A percentile compares a stretch with the other conserved stretches of the same genome.
Conservation (phyloP, 2,888 invertebrate species). For the Crematogaster levior region DNA sequence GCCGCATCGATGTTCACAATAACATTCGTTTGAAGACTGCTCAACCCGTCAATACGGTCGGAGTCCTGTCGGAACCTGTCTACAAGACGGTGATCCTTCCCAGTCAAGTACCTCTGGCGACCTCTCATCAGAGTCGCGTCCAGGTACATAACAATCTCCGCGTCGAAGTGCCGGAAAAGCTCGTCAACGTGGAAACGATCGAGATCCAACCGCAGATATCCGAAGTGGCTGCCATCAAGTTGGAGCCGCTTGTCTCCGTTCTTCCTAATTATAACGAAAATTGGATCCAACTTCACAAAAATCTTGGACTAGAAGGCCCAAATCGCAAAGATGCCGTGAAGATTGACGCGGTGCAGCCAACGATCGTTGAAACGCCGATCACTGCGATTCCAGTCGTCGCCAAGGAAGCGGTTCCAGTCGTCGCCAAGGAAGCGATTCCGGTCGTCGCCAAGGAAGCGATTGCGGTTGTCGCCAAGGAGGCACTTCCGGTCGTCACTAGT, state of each 20-base stretch:
- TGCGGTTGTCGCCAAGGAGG: neutral
- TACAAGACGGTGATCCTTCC: conserved; percentile 25
- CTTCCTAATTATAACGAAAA: conserved; percentile 58
- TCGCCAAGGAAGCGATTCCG: conserved; percentile 11
- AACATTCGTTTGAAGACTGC: conserved; percentile 51
- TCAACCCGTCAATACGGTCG: conserved; percentile 7
- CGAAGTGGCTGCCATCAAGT: neutral
- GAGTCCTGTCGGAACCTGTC: neutral
- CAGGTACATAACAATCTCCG: conserved; percentile 67
- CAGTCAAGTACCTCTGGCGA: conserved; percentile 80
- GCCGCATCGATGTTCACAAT: conserved; percentile 69
- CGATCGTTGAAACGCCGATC: conserved; percentile 34
- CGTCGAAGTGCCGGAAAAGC: conserved; percentile 42
- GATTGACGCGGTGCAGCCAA: conserved; percentile 42
- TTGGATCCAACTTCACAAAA: conserved; percentile 63
- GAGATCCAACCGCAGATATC: neutral
- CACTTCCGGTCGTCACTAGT: conserved; percentile 42
- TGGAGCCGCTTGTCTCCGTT: conserved; percentile 12
- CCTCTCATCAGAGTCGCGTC: conserved; percentile 79
- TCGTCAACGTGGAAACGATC: conserved; percentile 38
- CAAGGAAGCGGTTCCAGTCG: conserved; percentile 7
- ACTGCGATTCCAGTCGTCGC: neutral
- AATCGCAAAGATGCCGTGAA: conserved; percentile 63
- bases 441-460: neutral
- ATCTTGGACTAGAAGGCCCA: conserved; percentile 63